These are phyloP conservation scores for Hirtodrosophila duncani DNA, from an alignment of 2,888 invertebrate species.

Conservation along the genomic window DNA sequence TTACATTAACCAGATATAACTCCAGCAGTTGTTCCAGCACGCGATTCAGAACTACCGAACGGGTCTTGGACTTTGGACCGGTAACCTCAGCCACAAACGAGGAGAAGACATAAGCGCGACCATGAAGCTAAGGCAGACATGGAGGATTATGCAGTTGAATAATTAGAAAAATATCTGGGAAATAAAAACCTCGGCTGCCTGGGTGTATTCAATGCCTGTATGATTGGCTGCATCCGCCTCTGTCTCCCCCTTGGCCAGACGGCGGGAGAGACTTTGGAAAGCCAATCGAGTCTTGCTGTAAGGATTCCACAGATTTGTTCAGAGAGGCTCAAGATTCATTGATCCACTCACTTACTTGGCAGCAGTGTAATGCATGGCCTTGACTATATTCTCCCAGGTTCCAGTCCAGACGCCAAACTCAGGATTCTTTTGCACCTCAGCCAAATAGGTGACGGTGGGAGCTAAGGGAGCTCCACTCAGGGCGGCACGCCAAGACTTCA, in stretches of 20 bases:
- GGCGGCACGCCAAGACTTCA: no score
- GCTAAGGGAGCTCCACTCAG: no score
- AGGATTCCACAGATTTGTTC: no score
- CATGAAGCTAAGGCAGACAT: slow-evolving; percentile 83
- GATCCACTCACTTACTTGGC: slow-evolving; percentile 79
- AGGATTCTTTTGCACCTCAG: slow-evolving; percentile 25
- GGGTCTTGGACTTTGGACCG: slow-evolving; percentile 79
- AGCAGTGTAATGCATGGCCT: slow-evolving; percentile 78
- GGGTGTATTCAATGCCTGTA: slow-evolving; percentile 88
- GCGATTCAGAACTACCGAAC: slow-evolving; percentile 81
- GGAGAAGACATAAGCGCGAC: slow-evolving; percentile 87
- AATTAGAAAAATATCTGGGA: neutral
- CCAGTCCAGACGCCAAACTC: slow-evolving; percentile 64
- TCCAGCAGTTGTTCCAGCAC: slow-evolving; percentile 86
- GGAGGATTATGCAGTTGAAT: neutral
- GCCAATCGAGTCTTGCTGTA: slow-evolving; percentile 85
- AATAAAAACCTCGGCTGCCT: slow-evolving; percentile 86
- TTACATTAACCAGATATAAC: slow-evolving; percentile 87
- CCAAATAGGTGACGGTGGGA: slow-evolving; percentile 84
- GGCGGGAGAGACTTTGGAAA: slow-evolving; percentile 83
- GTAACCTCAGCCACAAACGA: slow-evolving; percentile 87
- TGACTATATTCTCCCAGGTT: slow-evolving; percentile 74
- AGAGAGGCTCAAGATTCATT: no score
- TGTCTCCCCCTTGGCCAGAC: slow-evolving; percentile 82
- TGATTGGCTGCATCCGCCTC: slow-evolving; percentile 92